These are phyloP conservation scores for Drosophila burlai DNA, from an alignment of 1,140 invertebrate genomes.

Conservation along the genomic window DNA sequence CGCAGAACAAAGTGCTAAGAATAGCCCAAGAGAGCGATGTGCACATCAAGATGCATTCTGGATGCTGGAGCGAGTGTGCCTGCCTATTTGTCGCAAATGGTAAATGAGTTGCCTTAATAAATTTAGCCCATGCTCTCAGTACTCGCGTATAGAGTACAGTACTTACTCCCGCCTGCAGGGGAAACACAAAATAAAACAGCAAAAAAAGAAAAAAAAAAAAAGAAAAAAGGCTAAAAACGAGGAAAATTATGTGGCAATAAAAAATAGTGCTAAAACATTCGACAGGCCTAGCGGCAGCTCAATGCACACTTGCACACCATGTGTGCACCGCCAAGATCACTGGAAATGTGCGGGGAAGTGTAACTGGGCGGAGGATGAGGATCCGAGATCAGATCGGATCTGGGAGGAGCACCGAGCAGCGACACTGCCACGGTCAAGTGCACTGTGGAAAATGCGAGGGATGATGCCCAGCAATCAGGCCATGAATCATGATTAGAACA, in stretches of 20 bases:
- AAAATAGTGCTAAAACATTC: conserved; percentile 84
- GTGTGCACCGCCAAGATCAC: conserved; percentile 73
- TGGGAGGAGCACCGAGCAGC: conserved; percentile 11
- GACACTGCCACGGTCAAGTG: conserved; percentile 77
- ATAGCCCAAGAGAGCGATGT: conserved; percentile 61
- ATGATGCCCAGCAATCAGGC: too few species aligned
- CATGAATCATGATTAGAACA: background rate
- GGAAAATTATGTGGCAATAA: conserved; percentile 76
- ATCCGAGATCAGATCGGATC: conserved; percentile 21
- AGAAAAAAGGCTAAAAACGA: conserved; percentile 9
- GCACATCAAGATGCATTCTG: conserved; percentile 51
- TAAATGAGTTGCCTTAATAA: conserved; percentile 79
- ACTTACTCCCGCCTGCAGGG: conserved; percentile 42
- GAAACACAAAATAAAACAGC: background rate
- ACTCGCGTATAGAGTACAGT: conserved; percentile 39
- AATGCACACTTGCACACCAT: conserved; percentile 80
- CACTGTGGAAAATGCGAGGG: conserved; percentile 53
- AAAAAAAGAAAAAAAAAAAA: background rate
- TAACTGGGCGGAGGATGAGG: conserved; percentile 21
- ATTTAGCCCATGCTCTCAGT: conserved; percentile 71
- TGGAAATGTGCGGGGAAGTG: conserved; percentile 28
- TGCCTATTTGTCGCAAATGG: conserved; percentile 66
- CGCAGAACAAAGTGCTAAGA: conserved; percentile 61
- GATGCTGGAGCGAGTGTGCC: conserved; percentile 47
- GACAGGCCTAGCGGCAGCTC: conserved; percentile 64